A percentile compares a stretch with the other conserved stretches of the same genome.
Evolutionary conservation across 2,113 vertebrate species (phyloP).

Genomic region (Irena cyanogastra): DNA sequence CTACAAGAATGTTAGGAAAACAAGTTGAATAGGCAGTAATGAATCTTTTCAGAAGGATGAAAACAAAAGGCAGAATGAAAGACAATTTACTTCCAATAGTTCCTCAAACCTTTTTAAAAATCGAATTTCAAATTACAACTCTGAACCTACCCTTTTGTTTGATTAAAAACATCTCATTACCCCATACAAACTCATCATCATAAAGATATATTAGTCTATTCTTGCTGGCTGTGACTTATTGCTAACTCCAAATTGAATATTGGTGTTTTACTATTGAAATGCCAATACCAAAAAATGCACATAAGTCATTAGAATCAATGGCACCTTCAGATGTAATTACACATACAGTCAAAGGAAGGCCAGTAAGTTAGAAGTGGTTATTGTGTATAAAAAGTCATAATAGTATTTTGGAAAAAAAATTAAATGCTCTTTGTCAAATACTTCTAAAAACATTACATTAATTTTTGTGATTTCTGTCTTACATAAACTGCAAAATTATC

Average conservation of each 20-base stretch:
- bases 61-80: not conserved
- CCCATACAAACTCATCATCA: not conserved
- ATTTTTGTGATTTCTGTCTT: not conserved
- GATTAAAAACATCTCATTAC: slow-evolving; percentile 9
- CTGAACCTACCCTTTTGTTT: not conserved
- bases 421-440: not conserved
- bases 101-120: slow-evolving; percentile 3
- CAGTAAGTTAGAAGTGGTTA: not conserved
- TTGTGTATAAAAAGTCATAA: not conserved
- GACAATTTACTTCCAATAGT: slow-evolving; percentile 6
- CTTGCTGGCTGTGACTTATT: not conserved
- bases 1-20: not conserved
- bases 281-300: not conserved
- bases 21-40: not conserved
- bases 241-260: not conserved
- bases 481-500: not conserved
- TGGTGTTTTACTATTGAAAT: not conserved
- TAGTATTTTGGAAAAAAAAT: not conserved
- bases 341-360: not conserved
- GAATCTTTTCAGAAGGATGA: not conserved
- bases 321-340: not conserved
- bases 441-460: not conserved
- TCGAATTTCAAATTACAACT: not conserved
- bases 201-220: not conserved
- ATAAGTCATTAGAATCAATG: not conserved